These are phyloP conservation scores for Frieseomelitta varia DNA, from an alignment of 1,140 invertebrate genomes.

Conservation along the genomic window DNA sequence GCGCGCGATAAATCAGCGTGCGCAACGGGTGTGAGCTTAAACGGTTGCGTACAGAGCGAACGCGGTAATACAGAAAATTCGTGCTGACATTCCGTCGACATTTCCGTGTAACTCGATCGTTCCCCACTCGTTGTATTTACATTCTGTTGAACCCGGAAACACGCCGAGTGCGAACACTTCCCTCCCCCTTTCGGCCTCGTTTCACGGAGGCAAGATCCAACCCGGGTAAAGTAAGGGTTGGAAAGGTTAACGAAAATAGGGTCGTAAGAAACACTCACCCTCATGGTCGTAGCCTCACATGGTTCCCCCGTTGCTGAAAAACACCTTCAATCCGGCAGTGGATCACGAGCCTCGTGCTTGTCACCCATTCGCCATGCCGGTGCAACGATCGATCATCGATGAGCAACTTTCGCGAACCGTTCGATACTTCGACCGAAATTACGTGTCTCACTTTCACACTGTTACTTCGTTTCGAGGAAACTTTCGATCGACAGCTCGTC, in stretches of 20 bases:
- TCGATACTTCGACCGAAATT: background rate
- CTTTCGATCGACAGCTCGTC: background rate
- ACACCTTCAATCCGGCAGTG: constrained; percentile 59
- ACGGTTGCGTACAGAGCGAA: background rate
- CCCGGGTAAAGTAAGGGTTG: background rate
- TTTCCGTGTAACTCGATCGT: background rate
- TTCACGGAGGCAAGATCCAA: too few species aligned
- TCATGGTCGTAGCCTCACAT: constrained; percentile 77
- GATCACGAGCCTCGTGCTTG: constrained; percentile 38
- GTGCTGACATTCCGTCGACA: background rate
- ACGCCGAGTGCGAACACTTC: background rate
- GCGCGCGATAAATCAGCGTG: constrained; percentile 38
- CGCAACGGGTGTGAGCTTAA: constrained; percentile 34
- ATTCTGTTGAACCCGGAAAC: background rate
- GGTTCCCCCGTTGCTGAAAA: constrained; percentile 70
- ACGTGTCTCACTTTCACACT: constrained; percentile 18
- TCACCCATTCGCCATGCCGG: constrained; percentile 66
- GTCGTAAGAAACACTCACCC: constrained; percentile 58
- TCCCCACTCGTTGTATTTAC: background rate
- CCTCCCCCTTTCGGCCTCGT: too few species aligned
- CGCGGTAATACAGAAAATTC: constrained; percentile 38
- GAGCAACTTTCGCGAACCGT: background rate
- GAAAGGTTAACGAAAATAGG: background rate
- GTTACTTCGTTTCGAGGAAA: fast-evolving
- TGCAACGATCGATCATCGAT: constrained; percentile 3